Evolutionary conservation across 1,140 invertebrate genomes (phyloP).

Genomic region (Caerostris darwini): DNA sequence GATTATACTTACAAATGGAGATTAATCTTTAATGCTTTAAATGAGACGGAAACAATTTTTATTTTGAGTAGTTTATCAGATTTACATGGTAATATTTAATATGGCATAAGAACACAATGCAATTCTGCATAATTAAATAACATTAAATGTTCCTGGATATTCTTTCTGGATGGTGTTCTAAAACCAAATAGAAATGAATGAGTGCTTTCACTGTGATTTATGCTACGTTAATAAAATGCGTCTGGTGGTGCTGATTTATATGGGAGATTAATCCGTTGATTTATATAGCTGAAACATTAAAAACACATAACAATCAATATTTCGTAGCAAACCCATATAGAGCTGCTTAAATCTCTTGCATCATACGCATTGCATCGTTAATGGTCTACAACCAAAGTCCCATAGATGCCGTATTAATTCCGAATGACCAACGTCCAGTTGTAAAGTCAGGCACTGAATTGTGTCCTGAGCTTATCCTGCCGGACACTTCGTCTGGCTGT

Average conservation of each 20-base stretch:
- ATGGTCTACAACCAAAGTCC: neutral
- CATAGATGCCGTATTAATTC: neutral
- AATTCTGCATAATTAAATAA: too few species aligned
- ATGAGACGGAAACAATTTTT: too few species aligned
- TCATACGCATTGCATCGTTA: neutral
- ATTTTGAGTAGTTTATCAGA: too few species aligned
- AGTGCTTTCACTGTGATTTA: too few species aligned
- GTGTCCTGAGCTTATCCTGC: neutral
- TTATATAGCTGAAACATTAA: neutral
- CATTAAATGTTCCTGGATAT: too few species aligned
- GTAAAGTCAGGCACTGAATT: neutral
- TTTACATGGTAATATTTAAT: too few species aligned
- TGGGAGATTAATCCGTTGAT: neutral
- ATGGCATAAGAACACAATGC: too few species aligned
- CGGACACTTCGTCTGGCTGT: neutral
- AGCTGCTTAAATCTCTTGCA: neutral
- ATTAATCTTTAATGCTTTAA: too few species aligned
- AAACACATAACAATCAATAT: neutral
- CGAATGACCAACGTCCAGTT: slow-evolving; percentile 30
- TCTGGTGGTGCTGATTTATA: neutral
- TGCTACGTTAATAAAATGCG: too few species aligned
- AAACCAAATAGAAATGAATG: too few species aligned
- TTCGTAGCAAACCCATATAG: neutral
- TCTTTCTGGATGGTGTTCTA: too few species aligned
- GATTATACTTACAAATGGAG: too few species aligned